Percentiles rank a stretch among this genome's conserved stretches.
Evolutionary conservation across 2,797 vertebrate genomes (phyloP).

Genomic region (Geotrypetes seraphini): DNA sequence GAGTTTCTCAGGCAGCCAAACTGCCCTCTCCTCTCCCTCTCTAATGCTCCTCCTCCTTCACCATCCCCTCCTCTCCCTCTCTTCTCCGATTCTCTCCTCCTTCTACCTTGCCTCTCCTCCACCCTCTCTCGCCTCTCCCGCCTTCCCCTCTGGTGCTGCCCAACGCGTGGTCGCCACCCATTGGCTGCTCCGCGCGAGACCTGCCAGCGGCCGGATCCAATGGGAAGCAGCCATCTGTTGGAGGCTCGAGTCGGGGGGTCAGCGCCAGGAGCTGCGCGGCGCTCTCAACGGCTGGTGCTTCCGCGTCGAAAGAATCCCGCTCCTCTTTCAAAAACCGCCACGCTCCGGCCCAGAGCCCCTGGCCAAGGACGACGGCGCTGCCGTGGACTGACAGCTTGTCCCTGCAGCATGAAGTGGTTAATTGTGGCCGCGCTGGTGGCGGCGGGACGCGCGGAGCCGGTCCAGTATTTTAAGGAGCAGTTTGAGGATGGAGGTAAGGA

Average conservation of each 20-base stretch:
- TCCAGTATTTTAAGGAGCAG: slow-evolving; percentile 61
- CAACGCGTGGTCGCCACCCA: slow-evolving; percentile 47
- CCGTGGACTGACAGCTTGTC: neutral
- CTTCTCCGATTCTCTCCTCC: neutral
- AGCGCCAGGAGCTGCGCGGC: no score
- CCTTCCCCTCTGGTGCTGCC: slow-evolving; percentile 1
- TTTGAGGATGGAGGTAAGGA: slow-evolving; percentile 74
- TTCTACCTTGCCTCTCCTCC: neutral
- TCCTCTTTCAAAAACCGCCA: no score
- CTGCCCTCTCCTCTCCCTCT: no score
- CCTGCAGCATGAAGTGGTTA: neutral
- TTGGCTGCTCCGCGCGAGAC: slow-evolving; percentile 41
- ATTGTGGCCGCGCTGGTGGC: slow-evolving; percentile 1
- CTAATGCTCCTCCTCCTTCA: no score
- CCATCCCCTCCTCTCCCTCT: no score
- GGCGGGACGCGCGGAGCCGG: neutral
- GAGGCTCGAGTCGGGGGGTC: slow-evolving; percentile 58
- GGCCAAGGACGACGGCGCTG: no score
- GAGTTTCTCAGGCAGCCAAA: no score
- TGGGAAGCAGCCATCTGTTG: slow-evolving; percentile 67
- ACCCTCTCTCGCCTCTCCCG: neutral
- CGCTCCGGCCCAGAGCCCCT: no score
- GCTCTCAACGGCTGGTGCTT: neutral
- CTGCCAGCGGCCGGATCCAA: slow-evolving; percentile 37
- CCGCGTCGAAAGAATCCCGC: no score